Conservation (phyloP, 2,888 invertebrate genomes). For the Liopterus haemorrhoidalis region DNA sequence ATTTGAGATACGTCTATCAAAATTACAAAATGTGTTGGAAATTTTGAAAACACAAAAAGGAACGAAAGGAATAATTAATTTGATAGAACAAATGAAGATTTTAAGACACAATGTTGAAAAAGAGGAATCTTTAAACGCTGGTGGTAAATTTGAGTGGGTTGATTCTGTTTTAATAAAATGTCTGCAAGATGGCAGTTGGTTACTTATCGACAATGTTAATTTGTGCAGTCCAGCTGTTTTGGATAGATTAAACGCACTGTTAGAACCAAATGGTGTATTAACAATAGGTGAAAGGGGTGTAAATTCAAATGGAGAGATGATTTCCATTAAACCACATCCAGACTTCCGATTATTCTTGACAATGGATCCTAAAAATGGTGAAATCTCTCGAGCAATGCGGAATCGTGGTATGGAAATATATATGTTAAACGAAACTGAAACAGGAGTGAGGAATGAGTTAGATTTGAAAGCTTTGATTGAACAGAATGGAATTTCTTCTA, state of each 20-base stretch:
- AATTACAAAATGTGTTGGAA: slow-evolving; percentile 40
- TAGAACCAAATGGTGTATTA: slow-evolving; percentile 88
- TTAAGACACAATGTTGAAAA: slow-evolving; percentile 45
- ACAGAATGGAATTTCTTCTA: slow-evolving; percentile 46
- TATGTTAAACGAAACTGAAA: slow-evolving; percentile 45
- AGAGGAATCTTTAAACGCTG: slow-evolving; percentile 63
- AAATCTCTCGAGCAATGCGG: slow-evolving; percentile 96
- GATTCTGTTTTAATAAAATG: slow-evolving; percentile 83
- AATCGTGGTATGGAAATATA: slow-evolving; percentile 94
- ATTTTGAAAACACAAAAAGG: slow-evolving; percentile 33
- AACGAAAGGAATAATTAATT: slow-evolving; percentile 36
- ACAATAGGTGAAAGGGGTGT: slow-evolving; percentile 89
- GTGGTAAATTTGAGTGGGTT: slow-evolving; percentile 92
- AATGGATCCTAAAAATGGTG: slow-evolving; percentile 91
- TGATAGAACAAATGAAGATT: slow-evolving; percentile 42
- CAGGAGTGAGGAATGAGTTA: slow-evolving; percentile 33
- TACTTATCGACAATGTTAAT: slow-evolving; percentile 88
- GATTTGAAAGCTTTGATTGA: slow-evolving; percentile 53
- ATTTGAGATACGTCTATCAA: slow-evolving; percentile 44
- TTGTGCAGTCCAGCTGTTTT: slow-evolving; percentile 93
- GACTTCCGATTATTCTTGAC: slow-evolving; percentile 91
- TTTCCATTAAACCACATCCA: slow-evolving; percentile 73
- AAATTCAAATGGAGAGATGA: slow-evolving; percentile 60
- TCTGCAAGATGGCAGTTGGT: slow-evolving; percentile 74
- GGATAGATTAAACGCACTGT: slow-evolving; percentile 89